Base-by-base conservation (phyloP, 2,888 invertebrate species). In the Achlya flavicornis region DNA sequence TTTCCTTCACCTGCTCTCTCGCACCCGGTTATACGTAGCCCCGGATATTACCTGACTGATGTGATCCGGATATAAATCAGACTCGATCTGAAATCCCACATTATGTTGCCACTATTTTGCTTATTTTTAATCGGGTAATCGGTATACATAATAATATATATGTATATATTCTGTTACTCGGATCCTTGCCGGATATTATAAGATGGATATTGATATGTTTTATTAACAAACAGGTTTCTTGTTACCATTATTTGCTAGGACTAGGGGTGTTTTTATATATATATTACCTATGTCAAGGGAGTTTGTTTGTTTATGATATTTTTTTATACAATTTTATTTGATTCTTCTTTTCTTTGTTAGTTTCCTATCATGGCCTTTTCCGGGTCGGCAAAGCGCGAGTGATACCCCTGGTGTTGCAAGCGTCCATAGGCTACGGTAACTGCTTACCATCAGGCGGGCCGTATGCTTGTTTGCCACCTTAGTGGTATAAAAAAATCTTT, bases 61-160 rank as follows among this genome's bases (percentile, higher is more conserved):
- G 84, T 77, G 80, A 85, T 78, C 86, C 87, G 90, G 90, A 88
- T 84, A 88, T 90, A 87, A 89, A 87, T 86, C 87, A 82, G 75
- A 80, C 79, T 41, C 10, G 53, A 53, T 53, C 19, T 71, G 72
- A 72, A 79, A 75, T 76, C 69, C 71, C 70, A 72, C 72, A 80
- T 41, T 41, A 41, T 72, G 70, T 71, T 71, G 65, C 67, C 69
- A 78, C 78, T 80, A 81, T 83, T 81, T 79, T 77, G 79, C 73
- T 79, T 76, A 70, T 75, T 78, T 80, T 80, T 7, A 19, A 16
- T 19, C 10, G 19, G 16, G 16, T 48, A 48, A 48, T 48, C 48
- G 48, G 12, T 41, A 41, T 12, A 41, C 2, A 3, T 10, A 7
- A 38, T 38, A 38, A 3, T 35, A 35, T 35, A 35, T 6, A n/a